A percentile compares a stretch with the other conserved stretches of the same genome.
phyloP scores from a whole-genome alignment of 1,140 invertebrate genomes.

The Drosophila yakuba region DNA sequence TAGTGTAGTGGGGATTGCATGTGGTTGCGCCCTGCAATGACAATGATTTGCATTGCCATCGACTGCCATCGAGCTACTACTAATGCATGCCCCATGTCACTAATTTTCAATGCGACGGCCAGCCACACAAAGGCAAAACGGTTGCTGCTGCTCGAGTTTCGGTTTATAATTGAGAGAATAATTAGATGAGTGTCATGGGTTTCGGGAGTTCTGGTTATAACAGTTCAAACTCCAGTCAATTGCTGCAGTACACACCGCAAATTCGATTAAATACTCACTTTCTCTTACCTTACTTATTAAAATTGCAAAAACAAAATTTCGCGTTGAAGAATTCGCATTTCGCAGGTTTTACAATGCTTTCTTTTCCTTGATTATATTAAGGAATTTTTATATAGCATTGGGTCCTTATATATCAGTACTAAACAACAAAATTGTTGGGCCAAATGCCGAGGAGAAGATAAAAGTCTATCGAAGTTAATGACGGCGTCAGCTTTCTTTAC shows the following conservation, averaged over 20 bases:
- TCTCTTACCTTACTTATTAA: too few species aligned
- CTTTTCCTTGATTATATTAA: neutral
- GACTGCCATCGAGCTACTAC: slow-evolving; percentile 43
- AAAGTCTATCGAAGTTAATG: slow-evolving; percentile 57
- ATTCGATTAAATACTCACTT: too few species aligned
- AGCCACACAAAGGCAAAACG: slow-evolving; percentile 32
- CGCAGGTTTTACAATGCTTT: neutral
- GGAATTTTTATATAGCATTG: too few species aligned
- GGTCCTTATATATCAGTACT: neutral
- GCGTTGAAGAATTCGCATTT: too few species aligned
- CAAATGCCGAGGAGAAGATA: slow-evolving; percentile 8
- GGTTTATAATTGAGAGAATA: slow-evolving; percentile 74
- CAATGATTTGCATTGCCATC: slow-evolving; percentile 74
- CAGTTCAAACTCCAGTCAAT: neutral
- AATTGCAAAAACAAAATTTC: too few species aligned
- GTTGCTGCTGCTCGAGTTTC: neutral
- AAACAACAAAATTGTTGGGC: slow-evolving; percentile 23
- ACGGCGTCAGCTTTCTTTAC: slow-evolving; percentile 64
- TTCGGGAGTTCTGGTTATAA: neutral
- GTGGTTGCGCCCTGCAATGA: slow-evolving; percentile 67
- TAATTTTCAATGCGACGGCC: slow-evolving; percentile 36
- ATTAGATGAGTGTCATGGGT: slow-evolving; percentile 70
- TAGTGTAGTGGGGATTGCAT: slow-evolving; percentile 15
- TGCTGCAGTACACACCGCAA: neutral
- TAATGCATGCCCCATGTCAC: slow-evolving; percentile 48